A percentile compares a stretch with the other conserved stretches of the same genome.
phyloP scores from a whole-genome alignment of 2,113 vertebrate genomes.

The Hyla sarda region DNA sequence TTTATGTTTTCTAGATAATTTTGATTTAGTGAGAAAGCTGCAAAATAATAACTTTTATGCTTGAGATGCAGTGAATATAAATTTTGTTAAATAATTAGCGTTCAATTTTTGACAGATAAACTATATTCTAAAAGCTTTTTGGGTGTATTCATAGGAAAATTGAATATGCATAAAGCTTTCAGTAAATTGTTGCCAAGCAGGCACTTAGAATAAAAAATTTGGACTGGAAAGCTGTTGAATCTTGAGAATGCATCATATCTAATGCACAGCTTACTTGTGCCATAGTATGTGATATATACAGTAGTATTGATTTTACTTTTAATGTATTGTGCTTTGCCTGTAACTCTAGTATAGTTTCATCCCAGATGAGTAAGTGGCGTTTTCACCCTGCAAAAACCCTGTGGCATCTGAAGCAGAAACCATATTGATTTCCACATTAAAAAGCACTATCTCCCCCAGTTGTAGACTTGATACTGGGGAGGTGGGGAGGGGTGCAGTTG shows the following conservation, averaged over 20 bases:
- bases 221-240: neutral
- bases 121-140: conserved; percentile 51
- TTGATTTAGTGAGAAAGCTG: conserved; percentile 29
- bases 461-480: too few relatives aligned
- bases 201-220: conserved; percentile 29
- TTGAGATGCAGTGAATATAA: neutral
- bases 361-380: neutral
- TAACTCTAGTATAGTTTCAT: neutral
- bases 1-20: conserved; percentile 25
- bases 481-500: too few relatives aligned
- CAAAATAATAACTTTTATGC: conserved; percentile 30
- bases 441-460: too few relatives aligned
- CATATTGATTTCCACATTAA: too few relatives aligned
- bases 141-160: conserved; percentile 4
- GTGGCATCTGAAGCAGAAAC: too few relatives aligned
- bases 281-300: neutral
- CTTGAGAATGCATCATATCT: conserved; percentile 6
- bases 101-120: conserved; percentile 37
- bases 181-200: conserved; percentile 36
- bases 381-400: too few relatives aligned
- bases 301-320: neutral
- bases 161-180: conserved; percentile 43
- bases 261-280: neutral
- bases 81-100: conserved; percentile 46
- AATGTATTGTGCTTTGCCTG: neutral